Conservation (phyloP, 1,140 invertebrate species). For the Hypothenemus hampei region DNA sequence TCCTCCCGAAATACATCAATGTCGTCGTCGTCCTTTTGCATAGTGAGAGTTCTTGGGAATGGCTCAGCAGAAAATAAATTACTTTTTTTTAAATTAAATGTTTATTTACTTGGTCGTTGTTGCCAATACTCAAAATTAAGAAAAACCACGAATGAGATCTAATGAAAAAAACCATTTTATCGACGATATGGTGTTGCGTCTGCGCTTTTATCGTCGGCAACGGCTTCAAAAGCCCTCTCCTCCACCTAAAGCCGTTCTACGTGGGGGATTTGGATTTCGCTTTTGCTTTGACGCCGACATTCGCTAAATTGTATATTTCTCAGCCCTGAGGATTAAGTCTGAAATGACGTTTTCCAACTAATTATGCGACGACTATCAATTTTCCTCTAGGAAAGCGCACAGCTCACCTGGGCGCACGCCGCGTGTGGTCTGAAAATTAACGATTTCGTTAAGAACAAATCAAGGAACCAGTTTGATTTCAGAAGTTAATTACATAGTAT, state of each 20-base stretch:
- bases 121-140: no score
- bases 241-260: background rate
- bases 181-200: constrained; percentile 1
- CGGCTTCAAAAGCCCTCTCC: background rate
- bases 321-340: background rate
- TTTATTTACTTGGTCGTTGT: no score
- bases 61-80: no score
- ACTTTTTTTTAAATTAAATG: no score
- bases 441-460: background rate
- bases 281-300: background rate
- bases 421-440: background rate
- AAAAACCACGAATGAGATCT: no score
- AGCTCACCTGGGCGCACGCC: background rate
- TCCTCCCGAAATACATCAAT: background rate
- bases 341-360: constrained; percentile 2
- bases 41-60: no score
- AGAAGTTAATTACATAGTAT: no score
- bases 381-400: background rate
- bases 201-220: background rate
- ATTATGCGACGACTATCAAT: background rate
- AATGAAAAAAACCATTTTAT: no score
- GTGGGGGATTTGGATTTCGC: constrained; percentile 18
- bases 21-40: background rate
- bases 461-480: no score
- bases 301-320: constrained; percentile 1